Percentiles rank a stretch among this genome's conserved stretches.
phyloP scores from a whole-genome alignment of 2,888 invertebrate species.

The Plagodis dolabraria region DNA sequence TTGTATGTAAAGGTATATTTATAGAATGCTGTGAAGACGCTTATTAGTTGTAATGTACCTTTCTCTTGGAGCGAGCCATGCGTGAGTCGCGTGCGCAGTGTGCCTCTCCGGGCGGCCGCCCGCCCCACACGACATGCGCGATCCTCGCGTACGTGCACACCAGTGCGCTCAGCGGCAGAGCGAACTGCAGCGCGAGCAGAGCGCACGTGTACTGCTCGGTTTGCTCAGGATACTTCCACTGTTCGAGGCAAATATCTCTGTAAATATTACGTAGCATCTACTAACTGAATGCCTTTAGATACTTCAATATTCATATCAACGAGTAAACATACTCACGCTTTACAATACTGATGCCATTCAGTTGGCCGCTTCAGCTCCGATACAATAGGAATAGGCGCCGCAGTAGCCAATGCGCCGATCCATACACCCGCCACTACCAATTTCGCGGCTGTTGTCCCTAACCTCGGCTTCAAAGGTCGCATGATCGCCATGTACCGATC shows the following conservation, averaged over 20 bases:
- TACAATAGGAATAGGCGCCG: slow-evolving; percentile 92
- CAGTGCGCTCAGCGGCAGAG: slow-evolving; percentile 91
- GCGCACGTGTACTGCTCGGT: slow-evolving; percentile 91
- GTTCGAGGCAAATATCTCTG: slow-evolving; percentile 90
- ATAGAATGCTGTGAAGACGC: background rate
- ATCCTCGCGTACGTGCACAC: slow-evolving; percentile 94
- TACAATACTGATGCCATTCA: slow-evolving; percentile 86
- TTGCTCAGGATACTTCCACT: slow-evolving; percentile 87
- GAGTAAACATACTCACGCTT: slow-evolving; percentile 81
- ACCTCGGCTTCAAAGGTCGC: slow-evolving; percentile 92
- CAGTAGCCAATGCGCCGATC: slow-evolving; percentile 90
- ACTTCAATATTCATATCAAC: background rate
- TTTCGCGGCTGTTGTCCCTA: slow-evolving; percentile 89
- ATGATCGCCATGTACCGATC: slow-evolving; percentile 96
- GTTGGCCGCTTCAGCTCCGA: slow-evolving; percentile 87
- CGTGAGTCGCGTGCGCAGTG: slow-evolving; percentile 92
- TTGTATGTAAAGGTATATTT: no score
- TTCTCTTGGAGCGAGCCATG: slow-evolving; percentile 93
- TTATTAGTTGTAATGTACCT: slow-evolving; percentile 74
- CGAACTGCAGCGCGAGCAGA: slow-evolving; percentile 92
- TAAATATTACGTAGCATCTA: slow-evolving; percentile 46
- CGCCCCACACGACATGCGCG: slow-evolving; percentile 93
- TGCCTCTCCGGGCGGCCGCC: slow-evolving; percentile 94
- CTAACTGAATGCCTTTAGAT: slow-evolving; percentile 4
- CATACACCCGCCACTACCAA: slow-evolving; percentile 89